Conservation (phyloP, 2,113 vertebrate genomes). For the Corynorhinus townsendii region DNA sequence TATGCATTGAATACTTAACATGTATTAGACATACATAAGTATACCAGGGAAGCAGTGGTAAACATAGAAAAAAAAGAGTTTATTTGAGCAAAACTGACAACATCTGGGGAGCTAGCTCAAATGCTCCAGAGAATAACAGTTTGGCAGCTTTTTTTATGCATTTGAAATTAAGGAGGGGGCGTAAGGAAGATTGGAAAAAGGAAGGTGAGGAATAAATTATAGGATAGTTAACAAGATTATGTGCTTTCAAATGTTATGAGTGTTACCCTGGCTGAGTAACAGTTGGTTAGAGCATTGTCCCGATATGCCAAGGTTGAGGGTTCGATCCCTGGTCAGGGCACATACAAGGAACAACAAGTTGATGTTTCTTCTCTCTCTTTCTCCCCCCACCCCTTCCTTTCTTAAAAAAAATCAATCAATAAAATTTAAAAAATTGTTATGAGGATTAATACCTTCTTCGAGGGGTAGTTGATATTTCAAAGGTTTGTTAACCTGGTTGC, state of each 20-base stretch:
- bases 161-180: not conserved
- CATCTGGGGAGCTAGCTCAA: not conserved
- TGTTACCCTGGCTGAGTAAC: no score
- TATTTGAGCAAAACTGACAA: not conserved
- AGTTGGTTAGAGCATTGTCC: no score
- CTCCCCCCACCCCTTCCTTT: no score
- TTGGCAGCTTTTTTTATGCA: not conserved
- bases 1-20: not conserved
- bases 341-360: no score
- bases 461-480: not conserved
- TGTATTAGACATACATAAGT: not conserved
- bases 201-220: not conserved
- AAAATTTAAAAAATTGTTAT: no score
- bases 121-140: not conserved
- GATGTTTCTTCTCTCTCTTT: no score
- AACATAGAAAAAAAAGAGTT: not conserved
- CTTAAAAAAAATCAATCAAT: no score
- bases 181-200: not conserved
- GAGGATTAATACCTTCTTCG: not conserved
- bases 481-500: not conserved
- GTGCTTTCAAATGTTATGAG: not conserved
- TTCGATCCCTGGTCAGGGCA: no score
- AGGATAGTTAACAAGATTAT: not conserved
- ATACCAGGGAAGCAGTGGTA: not conserved
- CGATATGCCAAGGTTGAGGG: no score